Conservation (phyloP, 2,888 invertebrate genomes). For the Odontocerum albicorne region DNA sequence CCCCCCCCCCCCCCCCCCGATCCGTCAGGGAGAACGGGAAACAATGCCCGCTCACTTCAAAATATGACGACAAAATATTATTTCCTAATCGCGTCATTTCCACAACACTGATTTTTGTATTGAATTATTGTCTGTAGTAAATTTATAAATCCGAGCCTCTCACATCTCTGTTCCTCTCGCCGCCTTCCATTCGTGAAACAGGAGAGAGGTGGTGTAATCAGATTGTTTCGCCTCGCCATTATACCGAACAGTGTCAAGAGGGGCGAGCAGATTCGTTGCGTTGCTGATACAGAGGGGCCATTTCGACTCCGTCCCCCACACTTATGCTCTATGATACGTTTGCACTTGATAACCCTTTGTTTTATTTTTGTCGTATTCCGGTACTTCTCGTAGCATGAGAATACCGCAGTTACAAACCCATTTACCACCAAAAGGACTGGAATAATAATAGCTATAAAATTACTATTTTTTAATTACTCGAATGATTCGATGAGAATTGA, state of each 20-base stretch:
- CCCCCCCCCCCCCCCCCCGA: background rate
- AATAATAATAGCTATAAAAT: no score
- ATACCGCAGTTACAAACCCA: no score
- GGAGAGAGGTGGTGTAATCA: background rate
- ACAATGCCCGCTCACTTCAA: constrained; percentile 28
- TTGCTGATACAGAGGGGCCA: constrained; percentile 26
- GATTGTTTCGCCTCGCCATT: background rate
- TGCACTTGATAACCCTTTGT: constrained; percentile 27
- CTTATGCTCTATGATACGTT: constrained; percentile 9
- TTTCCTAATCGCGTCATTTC: constrained; percentile 38
- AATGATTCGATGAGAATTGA: no score
- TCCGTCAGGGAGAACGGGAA: constrained; percentile 13
- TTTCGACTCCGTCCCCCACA: background rate
- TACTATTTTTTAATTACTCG: no score
- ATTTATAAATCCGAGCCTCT: background rate
- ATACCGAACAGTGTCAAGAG: constrained; percentile 26
- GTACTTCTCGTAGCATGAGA: no score
- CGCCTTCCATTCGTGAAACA: background rate
- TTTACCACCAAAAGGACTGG: no score
- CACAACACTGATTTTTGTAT: constrained; percentile 35
- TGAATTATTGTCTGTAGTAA: constrained; percentile 29
- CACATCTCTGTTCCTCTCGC: constrained; percentile 2
- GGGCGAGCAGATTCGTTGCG: constrained; percentile 35
- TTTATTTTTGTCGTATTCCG: background rate
- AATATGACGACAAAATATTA: constrained; percentile 38